Evolutionary conservation across 1,140 invertebrate genomes (phyloP).

Genomic region (Zaprionus gabonicus): DNA sequence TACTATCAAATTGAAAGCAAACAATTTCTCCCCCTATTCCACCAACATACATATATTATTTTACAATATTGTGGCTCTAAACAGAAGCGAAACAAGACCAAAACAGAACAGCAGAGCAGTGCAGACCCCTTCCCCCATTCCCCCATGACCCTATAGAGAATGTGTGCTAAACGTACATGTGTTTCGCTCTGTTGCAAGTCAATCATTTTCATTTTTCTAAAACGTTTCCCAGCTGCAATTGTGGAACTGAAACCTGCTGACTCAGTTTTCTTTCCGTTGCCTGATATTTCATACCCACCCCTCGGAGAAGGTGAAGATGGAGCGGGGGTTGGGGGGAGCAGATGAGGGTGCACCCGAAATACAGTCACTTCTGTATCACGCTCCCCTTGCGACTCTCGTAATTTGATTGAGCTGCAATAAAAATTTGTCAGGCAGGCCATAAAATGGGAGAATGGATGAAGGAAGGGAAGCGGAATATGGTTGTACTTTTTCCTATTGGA

Average conservation of each 20-base stretch:
- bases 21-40: too few species aligned
- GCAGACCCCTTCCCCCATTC: neutral
- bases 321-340: neutral
- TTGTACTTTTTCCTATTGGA: slow-evolving; percentile 31
- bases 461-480: neutral
- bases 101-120: neutral
- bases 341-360: slow-evolving; percentile 1
- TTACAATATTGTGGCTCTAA: too few species aligned
- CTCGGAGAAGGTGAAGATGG: too few species aligned
- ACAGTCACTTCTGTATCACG: neutral
- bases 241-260: slow-evolving; percentile 26
- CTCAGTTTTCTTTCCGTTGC: slow-evolving; percentile 30
- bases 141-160: neutral
- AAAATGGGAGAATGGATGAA: slow-evolving; percentile 16
- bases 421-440: slow-evolving; percentile 69
- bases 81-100: neutral
- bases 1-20: too few species aligned
- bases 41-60: too few species aligned
- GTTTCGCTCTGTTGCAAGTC: slow-evolving; percentile 10
- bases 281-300: neutral
- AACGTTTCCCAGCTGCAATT: slow-evolving; percentile 22
- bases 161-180: neutral
- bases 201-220: slow-evolving; percentile 6
- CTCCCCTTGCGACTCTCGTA: slow-evolving; percentile 29
- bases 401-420: slow-evolving; percentile 78